Conservation (phyloP, 1,140 invertebrate genomes). For the Philotrypesis tridentata region DNA sequence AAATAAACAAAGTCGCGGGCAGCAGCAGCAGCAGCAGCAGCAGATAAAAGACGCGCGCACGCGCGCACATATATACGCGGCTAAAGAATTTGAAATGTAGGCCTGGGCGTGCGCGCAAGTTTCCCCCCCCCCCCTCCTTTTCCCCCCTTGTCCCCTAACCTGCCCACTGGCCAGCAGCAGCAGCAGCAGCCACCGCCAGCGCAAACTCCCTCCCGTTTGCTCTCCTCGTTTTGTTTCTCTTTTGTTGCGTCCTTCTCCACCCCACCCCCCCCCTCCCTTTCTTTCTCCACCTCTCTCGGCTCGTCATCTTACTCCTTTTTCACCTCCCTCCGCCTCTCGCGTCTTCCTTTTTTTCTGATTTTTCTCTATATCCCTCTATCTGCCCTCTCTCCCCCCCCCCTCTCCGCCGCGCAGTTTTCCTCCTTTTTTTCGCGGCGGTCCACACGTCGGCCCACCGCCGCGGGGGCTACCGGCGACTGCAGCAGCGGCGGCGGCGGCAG, state of each 20-base stretch:
- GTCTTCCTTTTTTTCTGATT: background rate
- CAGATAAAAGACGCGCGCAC: background rate
- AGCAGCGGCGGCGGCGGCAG: background rate
- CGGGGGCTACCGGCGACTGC: background rate
- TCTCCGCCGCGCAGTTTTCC: too few relatives aligned
- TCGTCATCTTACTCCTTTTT: constrained; percentile 52
- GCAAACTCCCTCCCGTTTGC: constrained; percentile 3
- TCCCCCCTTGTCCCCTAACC: too few relatives aligned
- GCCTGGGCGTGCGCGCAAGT: constrained; percentile 32
- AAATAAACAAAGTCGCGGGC: constrained; percentile 11
- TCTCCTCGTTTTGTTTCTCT: constrained; percentile 5
- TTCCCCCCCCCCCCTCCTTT: background rate
- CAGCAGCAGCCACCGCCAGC: constrained; percentile 35
- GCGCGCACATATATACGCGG: background rate
- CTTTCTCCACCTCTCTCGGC: constrained; percentile 48
- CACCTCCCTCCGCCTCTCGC: constrained; percentile 35
- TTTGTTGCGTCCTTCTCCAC: constrained; percentile 25
- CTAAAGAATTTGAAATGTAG: constrained; percentile 56
- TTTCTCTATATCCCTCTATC: background rate
- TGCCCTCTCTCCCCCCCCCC: too few relatives aligned
- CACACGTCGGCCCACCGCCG: background rate
- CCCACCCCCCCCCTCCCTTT: constrained; percentile 45
- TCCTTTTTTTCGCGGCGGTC: constrained; percentile 17
- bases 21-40: too few relatives aligned
- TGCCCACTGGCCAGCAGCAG: too few relatives aligned